phyloP scores from a whole-genome alignment of 1,140 invertebrate species.

The Drosophila virilis region DNA sequence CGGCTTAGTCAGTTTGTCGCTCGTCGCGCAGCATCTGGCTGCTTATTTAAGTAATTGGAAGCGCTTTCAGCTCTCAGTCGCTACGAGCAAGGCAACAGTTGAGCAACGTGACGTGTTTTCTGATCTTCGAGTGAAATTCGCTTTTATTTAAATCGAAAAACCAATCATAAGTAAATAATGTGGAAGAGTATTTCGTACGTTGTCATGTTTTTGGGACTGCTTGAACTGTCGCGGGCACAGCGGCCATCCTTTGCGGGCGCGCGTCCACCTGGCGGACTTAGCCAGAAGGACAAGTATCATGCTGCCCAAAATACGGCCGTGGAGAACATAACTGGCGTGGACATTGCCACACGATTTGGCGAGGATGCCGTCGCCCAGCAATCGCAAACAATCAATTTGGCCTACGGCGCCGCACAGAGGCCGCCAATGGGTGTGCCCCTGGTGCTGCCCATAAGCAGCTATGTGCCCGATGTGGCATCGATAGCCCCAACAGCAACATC shows the following conservation, averaged over 20 bases:
- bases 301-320: constrained; percentile 59
- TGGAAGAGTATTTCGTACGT: constrained; percentile 24
- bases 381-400: constrained; percentile 31
- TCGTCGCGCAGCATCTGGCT: constrained; percentile 32
- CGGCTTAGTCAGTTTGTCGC: constrained; percentile 32
- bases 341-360: constrained; percentile 68
- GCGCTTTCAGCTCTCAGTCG: constrained; percentile 52
- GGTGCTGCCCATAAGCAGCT: constrained; percentile 47
- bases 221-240: constrained; percentile 57
- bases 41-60: constrained; percentile 68
- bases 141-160: constrained; percentile 21
- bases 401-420: constrained; percentile 65
- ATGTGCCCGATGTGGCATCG: constrained; percentile 16
- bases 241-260: constrained; percentile 74
- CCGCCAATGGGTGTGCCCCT: constrained; percentile 72
- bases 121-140: constrained; percentile 25
- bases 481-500: neutral
- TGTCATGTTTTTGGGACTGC: constrained; percentile 31
- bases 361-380: constrained; percentile 23
- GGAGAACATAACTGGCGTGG: constrained; percentile 65
- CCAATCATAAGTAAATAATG: constrained; percentile 36
- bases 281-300: constrained; percentile 77
- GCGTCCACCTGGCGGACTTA: constrained; percentile 74
- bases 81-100: constrained; percentile 16
- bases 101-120: constrained; percentile 10